Evolutionary conservation across 2,797 vertebrate species (phyloP), one percentile per base, ranked within the genome.

Genomic region (Rhinophrynus dorsalis): DNA sequence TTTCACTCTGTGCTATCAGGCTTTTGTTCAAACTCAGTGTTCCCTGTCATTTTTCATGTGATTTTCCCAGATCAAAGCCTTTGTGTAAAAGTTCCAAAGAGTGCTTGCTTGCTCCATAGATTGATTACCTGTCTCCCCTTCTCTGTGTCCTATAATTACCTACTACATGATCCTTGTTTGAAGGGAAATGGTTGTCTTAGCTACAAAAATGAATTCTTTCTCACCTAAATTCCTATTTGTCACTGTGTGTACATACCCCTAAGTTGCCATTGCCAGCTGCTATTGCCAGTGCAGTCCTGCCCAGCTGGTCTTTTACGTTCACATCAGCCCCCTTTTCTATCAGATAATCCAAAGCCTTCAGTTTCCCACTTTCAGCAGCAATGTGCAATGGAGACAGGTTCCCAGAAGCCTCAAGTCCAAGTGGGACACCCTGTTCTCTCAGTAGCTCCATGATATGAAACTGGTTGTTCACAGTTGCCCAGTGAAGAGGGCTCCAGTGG

Each of bases 401-500:
- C 8, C 75, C 78, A 3, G 68, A 24, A 1, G 77, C 77, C 11
- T 66, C 64, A 2, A 74, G 75, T 1, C 82, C 82, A 12, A 83
- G 76, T 20, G 76, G 61, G 0, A 59, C 24, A 1, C 63, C 76
- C 1, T 78, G 77, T 1, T 77, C 79, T 33, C 78, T 54, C 47
- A 91, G 74, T 35, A 88, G 73, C 35, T 89, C 83, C 0, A 82
- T 76, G 15, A 85, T 42, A 0, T 87, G 79, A 9, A 85, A 68
- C 59, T 77, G 81, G 13, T 78, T 83, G 23, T 79, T 83, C 0
- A 83, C 88, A 0, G 86, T 68, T 0, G 90, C 88, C 89, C 89
- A 90, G 55, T 90, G 87, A 24, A 81, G 62, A 0, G 86, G 81
- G 0, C 83, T 84, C 90, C 90, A 90, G 18, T 75, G 80, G 60